phyloP scores from a whole-genome alignment of 1,140 invertebrate genomes.

The Dreissena polymorpha region DNA sequence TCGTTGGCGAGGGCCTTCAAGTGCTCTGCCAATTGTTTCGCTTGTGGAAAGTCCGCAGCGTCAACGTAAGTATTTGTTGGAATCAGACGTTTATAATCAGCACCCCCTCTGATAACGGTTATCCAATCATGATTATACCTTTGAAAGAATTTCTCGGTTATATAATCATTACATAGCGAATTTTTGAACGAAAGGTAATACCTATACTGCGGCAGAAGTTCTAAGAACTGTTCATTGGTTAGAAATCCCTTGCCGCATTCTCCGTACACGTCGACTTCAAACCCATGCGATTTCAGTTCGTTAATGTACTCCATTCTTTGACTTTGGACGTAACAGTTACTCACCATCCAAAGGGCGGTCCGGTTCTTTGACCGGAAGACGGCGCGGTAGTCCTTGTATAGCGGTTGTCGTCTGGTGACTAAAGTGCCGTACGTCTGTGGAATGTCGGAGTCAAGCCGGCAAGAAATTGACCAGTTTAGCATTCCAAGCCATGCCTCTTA shows the following conservation, averaged over 20 bases:
- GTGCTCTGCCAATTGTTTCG: neutral
- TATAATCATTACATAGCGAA: constrained; percentile 30
- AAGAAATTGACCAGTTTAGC: too few relatives aligned
- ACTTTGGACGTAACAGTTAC: constrained; percentile 6
- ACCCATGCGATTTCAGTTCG: neutral
- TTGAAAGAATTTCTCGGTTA: constrained; percentile 20
- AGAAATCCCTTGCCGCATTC: neutral
- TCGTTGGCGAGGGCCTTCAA: neutral
- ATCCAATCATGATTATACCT: constrained; percentile 9
- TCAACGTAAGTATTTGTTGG: constrained; percentile 5
- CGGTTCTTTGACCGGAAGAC: constrained; percentile 4
- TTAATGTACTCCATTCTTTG: neutral
- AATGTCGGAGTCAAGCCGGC: too few relatives aligned
- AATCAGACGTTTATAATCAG: constrained; percentile 10
- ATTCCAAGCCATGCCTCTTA: too few relatives aligned
- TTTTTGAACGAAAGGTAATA: constrained; percentile 26
- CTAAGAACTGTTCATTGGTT: neutral
- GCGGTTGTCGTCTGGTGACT: neutral
- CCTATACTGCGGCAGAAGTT: constrained; percentile 2
- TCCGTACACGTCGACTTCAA: constrained; percentile 17
- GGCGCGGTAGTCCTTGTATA: neutral
- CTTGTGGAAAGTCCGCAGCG: constrained; percentile 12
- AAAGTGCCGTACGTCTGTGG: neutral
- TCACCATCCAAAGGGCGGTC: constrained; percentile 13
- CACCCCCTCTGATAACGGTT: constrained; percentile 6